Evolutionary conservation across 2,113 vertebrate species (phyloP), one percentile per base, ranked within the genome.

Genomic region (Platichthys stellatus): DNA sequence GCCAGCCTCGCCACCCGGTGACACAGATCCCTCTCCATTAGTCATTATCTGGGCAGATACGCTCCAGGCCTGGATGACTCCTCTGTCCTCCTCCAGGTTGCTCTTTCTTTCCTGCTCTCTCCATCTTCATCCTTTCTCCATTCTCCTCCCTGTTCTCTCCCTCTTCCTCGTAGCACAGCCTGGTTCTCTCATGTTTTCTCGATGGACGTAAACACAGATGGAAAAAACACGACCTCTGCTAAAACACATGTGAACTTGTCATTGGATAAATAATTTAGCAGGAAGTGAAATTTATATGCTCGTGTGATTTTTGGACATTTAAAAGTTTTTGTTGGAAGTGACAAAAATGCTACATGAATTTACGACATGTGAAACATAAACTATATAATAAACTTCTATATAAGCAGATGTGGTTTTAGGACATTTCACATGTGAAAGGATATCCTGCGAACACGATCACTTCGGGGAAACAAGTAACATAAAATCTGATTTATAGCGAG

Each of bases 341-440:
- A 17, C 62, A 24, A 43, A 63, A 63, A 9, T 23, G 54, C 5
- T 0, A 6, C 20, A 10, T 62, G 35, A 21, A 61, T 61, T 61
- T 62, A 62, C 23, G 24, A 59, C 57, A 17, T 28, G 57, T 57
- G 54, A 57, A 57, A 57, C 54, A 57, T 12, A 57, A 57, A 21
- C 54, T 24, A 14, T 57, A 9, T n/a, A 17, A 23, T 28, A 60
- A 57, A 57, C 21, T 4, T 21, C n/a, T 17, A 17, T 28, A n/a
- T 5, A 7, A 18, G 57, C 57, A 59, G 23, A 59, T 59, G 57
- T 59, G 57, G 57, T 38, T 38, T 62, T 12, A 43, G 35, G 18
- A 40, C 4, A 40, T 62, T 40, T 40, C 35, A 57, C 21, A 57
- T 63, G 60, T 63, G 60, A 63, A 40, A 40, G 4, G 5, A 23